Conservation (phyloP, 1,140 invertebrate genomes). For the Drosophila nigrodunni region DNA sequence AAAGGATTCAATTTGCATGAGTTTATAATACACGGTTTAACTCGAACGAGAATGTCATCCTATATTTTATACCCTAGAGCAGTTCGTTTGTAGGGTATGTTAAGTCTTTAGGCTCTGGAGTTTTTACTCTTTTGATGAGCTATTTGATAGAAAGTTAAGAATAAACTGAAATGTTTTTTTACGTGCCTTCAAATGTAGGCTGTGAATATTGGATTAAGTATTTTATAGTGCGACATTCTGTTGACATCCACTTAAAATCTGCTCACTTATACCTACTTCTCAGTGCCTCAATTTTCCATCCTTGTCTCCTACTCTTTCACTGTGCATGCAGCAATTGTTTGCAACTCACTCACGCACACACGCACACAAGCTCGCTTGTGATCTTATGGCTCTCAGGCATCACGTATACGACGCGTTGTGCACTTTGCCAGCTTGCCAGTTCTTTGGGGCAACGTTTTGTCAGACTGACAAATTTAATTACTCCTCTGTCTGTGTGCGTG, state of each 20-base stretch:
- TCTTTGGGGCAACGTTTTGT: conserved; percentile 70
- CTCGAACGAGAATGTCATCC: not conserved
- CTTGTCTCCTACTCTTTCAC: not conserved
- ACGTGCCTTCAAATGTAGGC: conserved; percentile 9
- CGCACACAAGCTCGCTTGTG: conserved; percentile 16
- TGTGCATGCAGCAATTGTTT: conserved; percentile 29
- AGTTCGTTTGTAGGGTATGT: not conserved
- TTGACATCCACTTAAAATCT: conserved; percentile 9
- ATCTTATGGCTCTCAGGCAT: conserved; percentile 39
- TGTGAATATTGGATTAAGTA: not conserved
- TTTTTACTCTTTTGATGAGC: not conserved
- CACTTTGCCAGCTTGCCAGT: conserved; percentile 61
- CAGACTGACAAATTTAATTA: conserved; percentile 81
- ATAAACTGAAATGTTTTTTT: not conserved
- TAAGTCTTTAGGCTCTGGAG: not conserved
- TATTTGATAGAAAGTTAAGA: not conserved
- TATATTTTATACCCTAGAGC: not conserved
- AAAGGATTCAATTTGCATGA: too few relatives aligned
- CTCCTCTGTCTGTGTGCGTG: conserved; percentile 43
- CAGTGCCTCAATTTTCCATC: not conserved
- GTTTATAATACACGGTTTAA: too few relatives aligned
- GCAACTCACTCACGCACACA: conserved; percentile 9
- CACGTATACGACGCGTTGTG: conserved; percentile 69
- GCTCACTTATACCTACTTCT: conserved; percentile 17
- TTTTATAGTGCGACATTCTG: not conserved